Percentiles rank a stretch among this genome's conserved stretches.
Evolutionary conservation across 2,797 vertebrate species (phyloP).

Genomic region (Sternotherus odoratus): DNA sequence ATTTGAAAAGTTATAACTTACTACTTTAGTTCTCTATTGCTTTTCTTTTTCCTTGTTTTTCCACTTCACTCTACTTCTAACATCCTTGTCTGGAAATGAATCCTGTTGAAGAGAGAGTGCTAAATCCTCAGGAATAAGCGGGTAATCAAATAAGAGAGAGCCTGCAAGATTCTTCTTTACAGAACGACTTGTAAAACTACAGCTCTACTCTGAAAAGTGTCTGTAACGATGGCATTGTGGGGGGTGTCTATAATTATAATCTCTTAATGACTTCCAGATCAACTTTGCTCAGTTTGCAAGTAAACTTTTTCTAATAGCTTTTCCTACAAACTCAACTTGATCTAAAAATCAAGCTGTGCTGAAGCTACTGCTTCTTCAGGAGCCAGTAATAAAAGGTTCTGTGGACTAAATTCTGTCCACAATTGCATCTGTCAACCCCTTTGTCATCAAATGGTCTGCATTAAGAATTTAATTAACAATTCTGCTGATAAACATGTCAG

Average conservation of each 20-base stretch:
- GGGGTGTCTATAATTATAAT: conserved; percentile 75
- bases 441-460: neutral
- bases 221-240: conserved; percentile 64
- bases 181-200: conserved; percentile 61
- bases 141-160: conserved; percentile 17
- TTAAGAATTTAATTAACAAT: conserved; percentile 22
- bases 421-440: neutral
- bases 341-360: conserved; percentile 65
- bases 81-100: conserved; percentile 6
- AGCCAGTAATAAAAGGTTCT: conserved; percentile 61
- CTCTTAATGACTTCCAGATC: conserved; percentile 76
- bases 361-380: conserved; percentile 57
- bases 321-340: conserved; percentile 47
- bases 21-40: neutral
- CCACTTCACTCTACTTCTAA: neutral
- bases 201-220: conserved; percentile 60
- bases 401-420: conserved; percentile 14
- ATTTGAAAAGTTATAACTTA: neutral
- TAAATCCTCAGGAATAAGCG: conserved; percentile 26
- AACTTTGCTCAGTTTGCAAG: conserved; percentile 59
- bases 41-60: neutral
- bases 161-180: conserved; percentile 42
- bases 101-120: conserved; percentile 33
- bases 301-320: conserved; percentile 48
- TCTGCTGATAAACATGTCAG: conserved; percentile 27